These are phyloP conservation scores for Eutolmus rufibarbis DNA, from an alignment of 2,888 invertebrate genomes.

Conservation along the genomic window DNA sequence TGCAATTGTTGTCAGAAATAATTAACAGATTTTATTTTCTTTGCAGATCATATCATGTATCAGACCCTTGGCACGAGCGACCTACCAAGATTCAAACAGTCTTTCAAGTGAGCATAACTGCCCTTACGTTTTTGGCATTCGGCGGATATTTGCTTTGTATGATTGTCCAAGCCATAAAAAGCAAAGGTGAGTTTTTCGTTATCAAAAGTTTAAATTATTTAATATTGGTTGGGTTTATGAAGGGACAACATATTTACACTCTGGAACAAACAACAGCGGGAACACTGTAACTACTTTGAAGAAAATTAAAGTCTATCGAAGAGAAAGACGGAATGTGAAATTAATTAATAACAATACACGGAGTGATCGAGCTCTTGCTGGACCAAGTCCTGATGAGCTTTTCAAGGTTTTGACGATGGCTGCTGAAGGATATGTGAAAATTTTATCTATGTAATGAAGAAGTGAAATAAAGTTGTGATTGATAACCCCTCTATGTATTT, in stretches of 20 bases:
- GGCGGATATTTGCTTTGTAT: slow-evolving; percentile 83
- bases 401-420: slow-evolving; percentile 60
- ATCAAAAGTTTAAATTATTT: not conserved
- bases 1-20: not conserved
- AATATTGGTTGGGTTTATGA: not conserved
- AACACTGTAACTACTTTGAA: slow-evolving; percentile 54
- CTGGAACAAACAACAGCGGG: slow-evolving; percentile 53
- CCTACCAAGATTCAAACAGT: slow-evolving; percentile 75
- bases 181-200: slow-evolving; percentile 64
- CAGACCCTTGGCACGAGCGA: slow-evolving; percentile 54
- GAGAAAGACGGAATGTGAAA: slow-evolving; percentile 51
- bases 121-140: slow-evolving; percentile 82
- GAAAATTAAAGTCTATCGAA: slow-evolving; percentile 59
- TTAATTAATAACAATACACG: slow-evolving; percentile 30
- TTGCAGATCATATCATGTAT: slow-evolving; percentile 45
- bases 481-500: not conserved
- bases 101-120: slow-evolving; percentile 79
- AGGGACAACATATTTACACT: slow-evolving; percentile 62
- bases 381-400: slow-evolving; percentile 58
- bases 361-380: slow-evolving; percentile 53
- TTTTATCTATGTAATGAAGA: slow-evolving; percentile 17
- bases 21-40: not conserved
- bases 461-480: not conserved
- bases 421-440: slow-evolving; percentile 62
- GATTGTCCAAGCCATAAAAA: slow-evolving; percentile 77